Conservation (phyloP, 2,113 vertebrate genomes). For the Taurulus bubalis region DNA sequence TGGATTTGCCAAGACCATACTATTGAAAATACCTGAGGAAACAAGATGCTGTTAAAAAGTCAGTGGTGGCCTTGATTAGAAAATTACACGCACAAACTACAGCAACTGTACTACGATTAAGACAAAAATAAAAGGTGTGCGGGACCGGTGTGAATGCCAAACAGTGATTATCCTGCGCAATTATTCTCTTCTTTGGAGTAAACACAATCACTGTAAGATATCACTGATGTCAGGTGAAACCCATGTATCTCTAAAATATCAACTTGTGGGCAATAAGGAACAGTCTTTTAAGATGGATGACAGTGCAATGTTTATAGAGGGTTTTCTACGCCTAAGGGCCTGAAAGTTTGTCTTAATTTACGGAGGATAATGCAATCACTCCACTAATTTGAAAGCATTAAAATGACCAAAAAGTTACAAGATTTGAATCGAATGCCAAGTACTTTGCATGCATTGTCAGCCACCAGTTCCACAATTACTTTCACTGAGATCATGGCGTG, state of each 20-base stretch:
- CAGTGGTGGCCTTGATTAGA: constrained; percentile 35
- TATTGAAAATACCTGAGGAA: constrained; percentile 17
- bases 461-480: neutral
- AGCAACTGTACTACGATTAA: constrained; percentile 47
- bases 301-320: neutral
- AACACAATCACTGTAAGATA: constrained; percentile 56
- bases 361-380: constrained; percentile 4
- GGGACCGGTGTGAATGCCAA: constrained; percentile 45
- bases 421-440: neutral
- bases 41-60: constrained; percentile 10
- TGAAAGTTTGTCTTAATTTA: constrained; percentile 7
- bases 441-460: neutral
- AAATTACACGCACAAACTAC: constrained; percentile 34
- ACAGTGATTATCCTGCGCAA: constrained; percentile 50
- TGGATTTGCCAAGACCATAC: neutral
- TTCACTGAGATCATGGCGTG: neutral
- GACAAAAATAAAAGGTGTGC: constrained; percentile 29
- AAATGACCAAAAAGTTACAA: neutral
- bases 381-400: neutral
- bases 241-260: constrained; percentile 39
- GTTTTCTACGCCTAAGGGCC: neutral
- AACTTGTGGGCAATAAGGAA: constrained; percentile 2
- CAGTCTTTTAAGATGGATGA: constrained; percentile 17
- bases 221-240: constrained; percentile 30
- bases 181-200: constrained; percentile 32